These are phyloP conservation scores for Etheostoma spectabile DNA, from an alignment of 2,113 vertebrate genomes.

Conservation along the genomic window DNA sequence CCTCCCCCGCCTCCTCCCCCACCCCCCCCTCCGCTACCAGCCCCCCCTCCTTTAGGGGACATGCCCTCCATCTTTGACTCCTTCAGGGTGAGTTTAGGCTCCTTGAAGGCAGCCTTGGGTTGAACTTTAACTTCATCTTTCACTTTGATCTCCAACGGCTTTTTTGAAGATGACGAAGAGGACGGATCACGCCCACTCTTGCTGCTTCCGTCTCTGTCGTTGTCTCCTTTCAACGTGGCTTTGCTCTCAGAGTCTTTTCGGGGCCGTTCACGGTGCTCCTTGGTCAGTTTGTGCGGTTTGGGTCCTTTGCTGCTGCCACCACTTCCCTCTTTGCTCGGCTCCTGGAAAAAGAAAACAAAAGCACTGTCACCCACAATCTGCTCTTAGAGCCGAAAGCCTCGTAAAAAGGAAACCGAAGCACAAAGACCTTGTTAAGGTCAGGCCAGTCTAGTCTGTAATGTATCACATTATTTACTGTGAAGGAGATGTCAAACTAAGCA, in stretches of 20 bases:
- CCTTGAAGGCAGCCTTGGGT: slow-evolving; percentile 97
- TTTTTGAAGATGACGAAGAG: slow-evolving; percentile 86
- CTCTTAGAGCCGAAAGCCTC: not conserved
- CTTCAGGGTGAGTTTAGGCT: slow-evolving; percentile 96
- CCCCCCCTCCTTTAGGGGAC: slow-evolving; percentile 93
- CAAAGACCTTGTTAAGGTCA: not conserved
- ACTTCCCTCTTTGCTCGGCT: slow-evolving; percentile 85
- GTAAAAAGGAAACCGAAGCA: not conserved
- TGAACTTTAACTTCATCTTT: slow-evolving; percentile 93
- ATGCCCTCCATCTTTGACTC: slow-evolving; percentile 94
- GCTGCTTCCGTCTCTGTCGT: slow-evolving; percentile 87
- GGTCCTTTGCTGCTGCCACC: slow-evolving; percentile 87
- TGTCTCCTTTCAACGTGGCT: slow-evolving; percentile 86
- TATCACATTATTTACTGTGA: not conserved
- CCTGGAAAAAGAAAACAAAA: slow-evolving; percentile 63
- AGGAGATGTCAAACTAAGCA: slow-evolving; percentile 1
- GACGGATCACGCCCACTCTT: slow-evolving; percentile 81
- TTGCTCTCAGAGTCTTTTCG: slow-evolving; percentile 98
- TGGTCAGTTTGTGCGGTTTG: slow-evolving; percentile 94
- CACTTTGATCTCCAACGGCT: slow-evolving; percentile 91
- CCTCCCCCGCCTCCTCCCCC: slow-evolving; percentile 78
- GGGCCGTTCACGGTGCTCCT: slow-evolving; percentile 95
- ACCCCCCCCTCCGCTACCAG: slow-evolving; percentile 83
- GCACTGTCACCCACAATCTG: not conserved
- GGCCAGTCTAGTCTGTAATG: not conserved